Conservation (phyloP, 2,888 invertebrate species). For the Caenorhabditis macrosperma region DNA sequence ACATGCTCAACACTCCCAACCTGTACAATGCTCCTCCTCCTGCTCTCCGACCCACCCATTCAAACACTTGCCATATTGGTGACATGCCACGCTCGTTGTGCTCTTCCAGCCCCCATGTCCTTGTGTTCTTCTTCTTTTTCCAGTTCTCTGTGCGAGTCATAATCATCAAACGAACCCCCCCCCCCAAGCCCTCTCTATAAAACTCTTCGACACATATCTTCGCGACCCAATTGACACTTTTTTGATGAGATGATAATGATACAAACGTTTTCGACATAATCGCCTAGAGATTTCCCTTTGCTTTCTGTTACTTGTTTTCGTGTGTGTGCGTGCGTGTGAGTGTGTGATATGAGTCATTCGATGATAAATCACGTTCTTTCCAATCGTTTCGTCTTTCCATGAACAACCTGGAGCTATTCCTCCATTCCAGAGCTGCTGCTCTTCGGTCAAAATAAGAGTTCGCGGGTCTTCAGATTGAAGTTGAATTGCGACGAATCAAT, state of each 20-base stretch:
- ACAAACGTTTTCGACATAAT: not conserved
- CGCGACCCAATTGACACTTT: not conserved
- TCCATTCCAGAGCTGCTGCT: too few relatives aligned
- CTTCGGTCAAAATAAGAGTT: too few relatives aligned
- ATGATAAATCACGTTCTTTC: not conserved
- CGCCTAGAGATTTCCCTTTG: not conserved
- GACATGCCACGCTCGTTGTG: constrained; percentile 19
- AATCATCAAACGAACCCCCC: constrained; percentile 17
- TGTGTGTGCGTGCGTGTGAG: not conserved
- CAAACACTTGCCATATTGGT: constrained; percentile 52
- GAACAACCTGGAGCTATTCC: too few relatives aligned
- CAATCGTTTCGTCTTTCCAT: too few relatives aligned
- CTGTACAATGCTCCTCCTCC: constrained; percentile 15
- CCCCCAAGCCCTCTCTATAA: not conserved
- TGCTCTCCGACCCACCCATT: too few relatives aligned
- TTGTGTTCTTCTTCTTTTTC: constrained; percentile 14
- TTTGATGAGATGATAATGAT: not conserved
- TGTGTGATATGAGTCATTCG: not conserved
- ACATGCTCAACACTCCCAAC: constrained; percentile 8
- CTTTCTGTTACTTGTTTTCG: not conserved
- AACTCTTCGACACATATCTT: not conserved
- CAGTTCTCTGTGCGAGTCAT: constrained; percentile 44
- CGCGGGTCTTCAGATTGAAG: too few relatives aligned
- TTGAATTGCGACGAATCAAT: too few relatives aligned
- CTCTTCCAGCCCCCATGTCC: constrained; percentile 13